These are phyloP conservation scores for Ambastaia sidthimunki DNA, from an alignment of 2,797 vertebrate genomes.

Conservation along the genomic window DNA sequence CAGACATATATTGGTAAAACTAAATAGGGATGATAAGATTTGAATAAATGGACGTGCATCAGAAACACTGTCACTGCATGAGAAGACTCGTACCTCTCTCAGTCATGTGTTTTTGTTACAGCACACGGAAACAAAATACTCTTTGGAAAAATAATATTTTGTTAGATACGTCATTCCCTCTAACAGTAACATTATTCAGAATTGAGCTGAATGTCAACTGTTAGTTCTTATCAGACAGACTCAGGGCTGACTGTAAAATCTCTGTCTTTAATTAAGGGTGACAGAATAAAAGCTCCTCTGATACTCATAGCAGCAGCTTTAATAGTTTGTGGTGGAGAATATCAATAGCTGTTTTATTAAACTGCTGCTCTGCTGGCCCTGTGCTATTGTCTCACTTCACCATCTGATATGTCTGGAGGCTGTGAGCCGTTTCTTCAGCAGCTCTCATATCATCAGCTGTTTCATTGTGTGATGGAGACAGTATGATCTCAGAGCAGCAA, in stretches of 20 bases:
- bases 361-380: neutral
- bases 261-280: constrained; percentile 77
- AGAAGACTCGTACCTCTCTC: too few species aligned
- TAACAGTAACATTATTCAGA: too few species aligned
- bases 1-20: too few species aligned
- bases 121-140: too few species aligned
- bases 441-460: constrained; percentile 45
- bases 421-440: constrained; percentile 24
- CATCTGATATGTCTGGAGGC: neutral
- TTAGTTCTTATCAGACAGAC: constrained; percentile 77
- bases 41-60: too few species aligned
- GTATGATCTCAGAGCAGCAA: constrained; percentile 20
- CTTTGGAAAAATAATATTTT: too few species aligned
- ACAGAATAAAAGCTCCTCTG: constrained; percentile 64
- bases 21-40: too few species aligned
- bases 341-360: constrained; percentile 20
- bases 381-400: neutral
- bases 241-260: constrained; percentile 74
- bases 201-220: too few species aligned
- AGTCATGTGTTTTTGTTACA: too few species aligned
- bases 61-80: too few species aligned
- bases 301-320: too few species aligned
- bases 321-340: neutral
- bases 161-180: too few species aligned
- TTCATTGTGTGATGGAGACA: constrained; percentile 29